A percentile compares a stretch with the other conserved stretches of the same genome.
Conservation (phyloP, 2,797 vertebrate species). For the Manis crassicaudata region DNA sequence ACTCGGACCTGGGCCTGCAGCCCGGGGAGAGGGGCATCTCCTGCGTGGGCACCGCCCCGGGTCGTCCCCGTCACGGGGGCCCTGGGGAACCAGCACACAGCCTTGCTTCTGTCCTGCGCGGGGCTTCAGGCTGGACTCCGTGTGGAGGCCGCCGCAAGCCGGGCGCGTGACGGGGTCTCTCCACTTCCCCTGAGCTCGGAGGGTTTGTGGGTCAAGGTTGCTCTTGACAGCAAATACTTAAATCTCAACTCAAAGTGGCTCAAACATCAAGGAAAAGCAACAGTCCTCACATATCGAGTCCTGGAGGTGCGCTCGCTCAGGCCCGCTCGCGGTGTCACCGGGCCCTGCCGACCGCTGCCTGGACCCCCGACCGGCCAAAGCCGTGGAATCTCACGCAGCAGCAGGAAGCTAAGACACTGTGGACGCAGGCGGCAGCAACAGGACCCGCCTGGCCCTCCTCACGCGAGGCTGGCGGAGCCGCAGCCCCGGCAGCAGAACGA, state of each 20-base stretch:
- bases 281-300: background rate
- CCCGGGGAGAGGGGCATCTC: background rate
- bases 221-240: background rate
- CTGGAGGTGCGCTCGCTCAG: background rate
- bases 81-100: accelerated
- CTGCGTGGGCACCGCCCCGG: accelerated
- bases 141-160: background rate
- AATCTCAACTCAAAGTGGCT: background rate
- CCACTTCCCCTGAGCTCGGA: background rate
- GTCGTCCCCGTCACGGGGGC: background rate
- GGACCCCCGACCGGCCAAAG: too few relatives aligned
- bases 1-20: too few relatives aligned
- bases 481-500: background rate
- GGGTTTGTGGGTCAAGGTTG: background rate
- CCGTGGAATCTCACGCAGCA: background rate
- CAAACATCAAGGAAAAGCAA: background rate
- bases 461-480: accelerated
- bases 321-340: background rate
- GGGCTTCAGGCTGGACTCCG: background rate
- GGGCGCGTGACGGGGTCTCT: accelerated
- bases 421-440: accelerated
- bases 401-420: background rate
- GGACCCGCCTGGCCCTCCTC: too few relatives aligned
- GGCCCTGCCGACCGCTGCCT: background rate
- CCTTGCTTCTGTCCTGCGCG: background rate